Evolutionary conservation across 2,888 invertebrate genomes (phyloP).

Genomic region (Drepanosiphum platanoidis): DNA sequence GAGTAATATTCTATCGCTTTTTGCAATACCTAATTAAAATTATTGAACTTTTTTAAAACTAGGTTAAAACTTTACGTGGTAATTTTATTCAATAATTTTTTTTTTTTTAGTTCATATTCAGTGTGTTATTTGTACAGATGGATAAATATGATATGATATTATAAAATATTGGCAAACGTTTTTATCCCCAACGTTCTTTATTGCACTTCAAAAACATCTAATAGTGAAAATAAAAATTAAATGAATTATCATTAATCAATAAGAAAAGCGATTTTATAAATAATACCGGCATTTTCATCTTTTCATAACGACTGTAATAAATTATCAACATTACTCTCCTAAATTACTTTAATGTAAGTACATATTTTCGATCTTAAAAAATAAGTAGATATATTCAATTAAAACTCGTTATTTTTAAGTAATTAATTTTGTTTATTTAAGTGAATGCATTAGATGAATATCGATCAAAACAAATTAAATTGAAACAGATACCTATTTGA

Average conservation of each 20-base stretch:
- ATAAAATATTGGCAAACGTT: not conserved
- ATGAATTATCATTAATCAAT: not conserved
- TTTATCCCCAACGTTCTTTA: not conserved
- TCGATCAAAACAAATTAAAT: no score
- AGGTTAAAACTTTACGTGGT: no score
- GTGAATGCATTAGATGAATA: no score
- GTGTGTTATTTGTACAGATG: conserved; percentile 22
- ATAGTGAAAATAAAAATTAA: not conserved
- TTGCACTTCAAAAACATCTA: not conserved
- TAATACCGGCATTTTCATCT: not conserved
- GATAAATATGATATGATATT: conserved; percentile 10
- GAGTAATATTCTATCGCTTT: no score
- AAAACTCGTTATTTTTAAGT: not conserved
- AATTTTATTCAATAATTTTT: not conserved
- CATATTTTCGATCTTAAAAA: not conserved
- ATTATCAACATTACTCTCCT: not conserved
- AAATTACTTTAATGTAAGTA: conserved; percentile 8
- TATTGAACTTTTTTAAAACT: no score
- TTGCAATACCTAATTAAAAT: no score
- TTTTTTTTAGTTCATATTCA: not conserved
- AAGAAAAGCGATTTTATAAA: conserved; percentile 5
- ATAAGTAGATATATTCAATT: not conserved
- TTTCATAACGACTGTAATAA: conserved; percentile 28
- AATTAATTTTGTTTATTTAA: not conserved
- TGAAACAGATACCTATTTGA: no score